Evolutionary conservation across 1,140 invertebrate genomes (phyloP), one percentile per base, ranked within the genome.

Genomic region (Ruditapes philippinarum): DNA sequence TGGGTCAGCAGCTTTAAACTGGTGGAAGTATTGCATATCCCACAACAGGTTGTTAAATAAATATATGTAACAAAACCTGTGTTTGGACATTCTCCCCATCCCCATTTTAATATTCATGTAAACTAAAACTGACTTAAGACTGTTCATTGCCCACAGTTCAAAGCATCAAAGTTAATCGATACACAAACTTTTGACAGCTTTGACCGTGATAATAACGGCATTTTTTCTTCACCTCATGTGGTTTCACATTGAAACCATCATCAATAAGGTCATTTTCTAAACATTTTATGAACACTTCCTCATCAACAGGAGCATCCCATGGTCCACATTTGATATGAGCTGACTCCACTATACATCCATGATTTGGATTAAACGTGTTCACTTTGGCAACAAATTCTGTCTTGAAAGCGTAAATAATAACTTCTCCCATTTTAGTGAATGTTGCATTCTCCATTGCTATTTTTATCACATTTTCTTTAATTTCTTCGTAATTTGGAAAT

Each of bases 171-270:
- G 88, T 90, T 14, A 95, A 51, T 65, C 91, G 91, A 88, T 92
- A 95, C 22, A 94, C 87, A 92, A 83, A 94, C 79, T 95, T 95
- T 36, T 93, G 94, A 90, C 94, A 95, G 36, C 91, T 94, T 82
- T 95, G 94, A 54, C 94, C 94, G 89, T 94, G 93, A 88, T 94
- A 95, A 76, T 95, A 95, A 88, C 92, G 91, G 83, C 94, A 95
- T 87, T 93, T 94, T 49, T 90, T 89, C 83, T 94, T 94, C 11
- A 89, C 57, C 49, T 95, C 94, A 91, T 94, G 93, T 22, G 93
- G 92, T 83, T 90, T 92, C 9, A 95, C 78, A 40, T 90, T 93
- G 79, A 93, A 95, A 0, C 94, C 94, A 54, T 94, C 94, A 40
- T 95, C 94, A 51, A 91, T 83, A 31, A 95, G 82, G 82, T 95